These are phyloP conservation scores for Bolinopsis microptera DNA, from an alignment of 37 sponge, comb jelly and placozoan genomes.

Conservation along the genomic window DNA sequence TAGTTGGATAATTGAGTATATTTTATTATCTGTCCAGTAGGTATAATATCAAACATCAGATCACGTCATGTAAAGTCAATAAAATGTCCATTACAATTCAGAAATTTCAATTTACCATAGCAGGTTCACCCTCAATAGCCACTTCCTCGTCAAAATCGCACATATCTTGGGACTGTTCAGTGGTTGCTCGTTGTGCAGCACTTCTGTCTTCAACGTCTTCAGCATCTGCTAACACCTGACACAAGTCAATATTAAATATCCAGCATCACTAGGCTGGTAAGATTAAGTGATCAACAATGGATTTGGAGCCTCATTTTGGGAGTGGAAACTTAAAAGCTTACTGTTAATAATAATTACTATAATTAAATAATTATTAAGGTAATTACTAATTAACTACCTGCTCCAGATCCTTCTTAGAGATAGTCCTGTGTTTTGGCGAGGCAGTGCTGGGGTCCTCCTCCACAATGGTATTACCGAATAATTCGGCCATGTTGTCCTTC, in stretches of 20 bases:
- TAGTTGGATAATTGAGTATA: too few species aligned
- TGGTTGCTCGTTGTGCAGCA: constrained; percentile 78
- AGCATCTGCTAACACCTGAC: constrained; percentile 77
- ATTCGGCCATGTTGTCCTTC: constrained; percentile 69
- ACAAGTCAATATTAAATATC: background rate
- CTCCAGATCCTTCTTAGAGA: constrained; percentile 76
- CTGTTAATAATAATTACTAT: too few species aligned
- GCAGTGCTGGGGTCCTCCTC: background rate
- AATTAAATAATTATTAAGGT: too few species aligned
- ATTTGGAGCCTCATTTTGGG: too few species aligned
- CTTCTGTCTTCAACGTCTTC: constrained; percentile 87
- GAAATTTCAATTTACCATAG: constrained; percentile 41
- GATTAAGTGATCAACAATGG: too few species aligned
- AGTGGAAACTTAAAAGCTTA: too few species aligned
- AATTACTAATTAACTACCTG: constrained; percentile 57
- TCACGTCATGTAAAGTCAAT: too few species aligned
- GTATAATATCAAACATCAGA: too few species aligned
- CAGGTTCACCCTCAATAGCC: constrained; percentile 66
- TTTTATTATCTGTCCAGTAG: too few species aligned
- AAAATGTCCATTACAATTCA: too few species aligned
- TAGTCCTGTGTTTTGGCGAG: constrained; percentile 53
- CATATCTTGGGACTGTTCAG: constrained; percentile 87
- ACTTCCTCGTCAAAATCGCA: constrained; percentile 91
- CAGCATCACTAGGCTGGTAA: too few species aligned
- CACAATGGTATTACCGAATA: constrained; percentile 1